A percentile compares a stretch with the other conserved stretches of the same genome.
phyloP scores from a whole-genome alignment of 2,888 invertebrate species.

The Diploptera punctata region DNA sequence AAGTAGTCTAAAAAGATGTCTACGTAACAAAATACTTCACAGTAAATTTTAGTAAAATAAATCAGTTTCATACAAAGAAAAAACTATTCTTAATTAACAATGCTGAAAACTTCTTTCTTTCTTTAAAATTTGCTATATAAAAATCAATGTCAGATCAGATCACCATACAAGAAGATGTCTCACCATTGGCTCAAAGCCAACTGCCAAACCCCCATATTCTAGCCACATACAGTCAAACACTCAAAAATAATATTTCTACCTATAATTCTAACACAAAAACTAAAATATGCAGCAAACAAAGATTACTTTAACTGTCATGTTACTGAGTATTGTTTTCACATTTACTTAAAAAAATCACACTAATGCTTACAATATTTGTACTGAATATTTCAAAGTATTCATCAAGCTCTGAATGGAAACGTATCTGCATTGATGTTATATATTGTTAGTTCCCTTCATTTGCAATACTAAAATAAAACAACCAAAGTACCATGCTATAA shows the following conservation, averaged over 20 bases:
- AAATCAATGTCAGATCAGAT: not conserved
- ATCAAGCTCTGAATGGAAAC: constrained; percentile 33
- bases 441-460: constrained; percentile 33
- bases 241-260: not conserved
- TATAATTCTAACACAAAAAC: not conserved
- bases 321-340: constrained; percentile 36
- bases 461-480: constrained; percentile 29
- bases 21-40: constrained; percentile 23
- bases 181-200: not conserved
- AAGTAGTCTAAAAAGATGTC: constrained; percentile 17
- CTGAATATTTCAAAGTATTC: constrained; percentile 39
- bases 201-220: not conserved
- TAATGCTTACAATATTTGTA: constrained; percentile 39
- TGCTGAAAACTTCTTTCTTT: constrained; percentile 3
- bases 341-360: constrained; percentile 33
- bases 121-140: constrained; percentile 13
- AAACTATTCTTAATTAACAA: constrained; percentile 18
- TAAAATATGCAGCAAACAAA: not conserved
- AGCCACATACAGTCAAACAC: not conserved
- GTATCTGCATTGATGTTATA: constrained; percentile 31
- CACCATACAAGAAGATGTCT: not conserved
- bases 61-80: constrained; percentile 26
- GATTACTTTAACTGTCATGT: not conserved
- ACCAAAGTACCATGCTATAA: constrained; percentile 26
- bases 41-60: constrained; percentile 27